A percentile compares a stretch with the other conserved stretches of the same genome.
Conservation (phyloP, 2,113 vertebrate genomes). For the Cricetomys ansorgei region DNA sequence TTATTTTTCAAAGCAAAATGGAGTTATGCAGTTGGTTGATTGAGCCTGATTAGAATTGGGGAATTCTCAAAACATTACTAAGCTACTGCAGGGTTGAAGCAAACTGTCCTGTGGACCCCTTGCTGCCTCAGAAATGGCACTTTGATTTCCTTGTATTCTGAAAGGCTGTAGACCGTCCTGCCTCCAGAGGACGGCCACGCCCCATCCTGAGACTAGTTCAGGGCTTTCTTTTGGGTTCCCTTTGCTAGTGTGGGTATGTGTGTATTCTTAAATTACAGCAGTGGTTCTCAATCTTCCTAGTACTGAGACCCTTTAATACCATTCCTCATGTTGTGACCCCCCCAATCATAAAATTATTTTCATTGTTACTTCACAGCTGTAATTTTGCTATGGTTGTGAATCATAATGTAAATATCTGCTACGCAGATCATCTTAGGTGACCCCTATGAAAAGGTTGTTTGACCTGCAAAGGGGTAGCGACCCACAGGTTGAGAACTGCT, state of each 20-base stretch:
- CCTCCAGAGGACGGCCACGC: neutral
- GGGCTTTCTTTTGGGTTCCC: neutral
- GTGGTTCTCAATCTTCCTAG: too few species aligned
- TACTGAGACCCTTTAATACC: too few species aligned
- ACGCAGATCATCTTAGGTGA: too few species aligned
- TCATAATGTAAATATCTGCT: too few species aligned
- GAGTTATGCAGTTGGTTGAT: constrained; percentile 78
- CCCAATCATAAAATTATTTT: too few species aligned
- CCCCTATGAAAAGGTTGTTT: too few species aligned
- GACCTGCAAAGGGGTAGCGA: too few species aligned
- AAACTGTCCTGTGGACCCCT: neutral
- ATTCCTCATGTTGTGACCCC: too few species aligned
- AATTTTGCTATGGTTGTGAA: too few species aligned
- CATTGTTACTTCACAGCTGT: too few species aligned
- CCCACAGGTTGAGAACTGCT: too few species aligned
- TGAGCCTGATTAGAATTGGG: constrained; percentile 60
- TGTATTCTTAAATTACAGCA: neutral
- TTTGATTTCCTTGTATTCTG: neutral
- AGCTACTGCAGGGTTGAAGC: neutral
- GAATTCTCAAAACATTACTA: constrained; percentile 34
- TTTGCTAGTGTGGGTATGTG: neutral
- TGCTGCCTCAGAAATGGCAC: neutral
- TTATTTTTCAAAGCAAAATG: constrained; percentile 82
- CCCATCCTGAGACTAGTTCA: neutral
- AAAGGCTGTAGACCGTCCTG: neutral